A percentile compares a stretch with the other conserved stretches of the same genome.
phyloP scores from a whole-genome alignment of 2,113 vertebrate genomes.

The Glaucomys volans region DNA sequence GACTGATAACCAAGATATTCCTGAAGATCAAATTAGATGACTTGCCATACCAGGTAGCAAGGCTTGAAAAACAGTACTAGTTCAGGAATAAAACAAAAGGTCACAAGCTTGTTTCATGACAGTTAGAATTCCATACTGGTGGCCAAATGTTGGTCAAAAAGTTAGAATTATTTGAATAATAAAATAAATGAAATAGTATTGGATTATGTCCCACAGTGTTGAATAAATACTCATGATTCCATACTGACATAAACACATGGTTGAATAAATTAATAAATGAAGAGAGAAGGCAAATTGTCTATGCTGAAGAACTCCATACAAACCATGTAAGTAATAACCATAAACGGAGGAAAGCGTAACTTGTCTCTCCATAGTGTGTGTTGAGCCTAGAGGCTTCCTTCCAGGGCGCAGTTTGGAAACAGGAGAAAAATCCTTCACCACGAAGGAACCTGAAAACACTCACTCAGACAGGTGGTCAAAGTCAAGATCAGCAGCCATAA shows the following conservation, averaged over 20 bases:
- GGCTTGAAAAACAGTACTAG: neutral
- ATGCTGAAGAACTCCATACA: neutral
- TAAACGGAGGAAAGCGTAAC: neutral
- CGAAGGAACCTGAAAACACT: neutral
- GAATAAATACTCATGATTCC: neutral
- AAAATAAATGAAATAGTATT: neutral
- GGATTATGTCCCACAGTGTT: neutral
- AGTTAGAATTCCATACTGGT: neutral
- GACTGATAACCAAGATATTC: neutral
- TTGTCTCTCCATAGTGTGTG: neutral
- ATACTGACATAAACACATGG: neutral
- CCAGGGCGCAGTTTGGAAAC: neutral
- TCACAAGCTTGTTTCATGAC: neutral
- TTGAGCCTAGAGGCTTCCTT: neutral
- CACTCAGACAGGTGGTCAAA: neutral
- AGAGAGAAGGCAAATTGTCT: neutral
- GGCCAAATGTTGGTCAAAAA: neutral
- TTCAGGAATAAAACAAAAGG: neutral
- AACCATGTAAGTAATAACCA: neutral
- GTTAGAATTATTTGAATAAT: neutral
- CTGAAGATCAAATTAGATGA: neutral
- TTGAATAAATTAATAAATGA: neutral
- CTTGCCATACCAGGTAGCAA: neutral
- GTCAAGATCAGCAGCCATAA: neutral
- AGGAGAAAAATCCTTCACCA: neutral